phyloP scores from a whole-genome alignment of 1,140 invertebrate genomes.

The Oedothorax gibbosus region DNA sequence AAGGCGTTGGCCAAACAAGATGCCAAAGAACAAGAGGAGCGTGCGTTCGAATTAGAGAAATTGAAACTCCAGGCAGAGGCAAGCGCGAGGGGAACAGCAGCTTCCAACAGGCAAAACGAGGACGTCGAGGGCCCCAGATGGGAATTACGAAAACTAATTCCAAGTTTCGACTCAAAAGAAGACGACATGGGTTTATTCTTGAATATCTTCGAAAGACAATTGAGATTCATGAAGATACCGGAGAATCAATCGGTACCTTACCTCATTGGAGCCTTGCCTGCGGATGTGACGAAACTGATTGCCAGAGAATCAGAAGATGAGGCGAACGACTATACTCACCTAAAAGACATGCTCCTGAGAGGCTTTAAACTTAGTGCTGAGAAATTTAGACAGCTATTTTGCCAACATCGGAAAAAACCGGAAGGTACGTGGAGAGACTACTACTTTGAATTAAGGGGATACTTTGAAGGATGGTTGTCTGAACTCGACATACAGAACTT shows the following conservation, averaged over 20 bases:
- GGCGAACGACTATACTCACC: background rate
- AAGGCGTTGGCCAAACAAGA: too few species aligned
- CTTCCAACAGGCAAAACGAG: background rate
- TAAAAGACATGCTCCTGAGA: background rate
- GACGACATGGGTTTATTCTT: conserved; percentile 10
- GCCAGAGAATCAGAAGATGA: background rate
- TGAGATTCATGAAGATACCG: conserved; percentile 6
- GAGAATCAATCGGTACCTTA: background rate
- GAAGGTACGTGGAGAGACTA: conserved; percentile 23
- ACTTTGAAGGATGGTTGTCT: conserved; percentile 18
- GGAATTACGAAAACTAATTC: conserved; percentile 8
- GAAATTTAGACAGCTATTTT: background rate
- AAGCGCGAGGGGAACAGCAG: background rate
- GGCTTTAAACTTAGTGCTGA: conserved; percentile 1
- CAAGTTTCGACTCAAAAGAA: conserved; percentile 12
- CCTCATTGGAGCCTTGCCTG: background rate
- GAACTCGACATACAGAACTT: background rate
- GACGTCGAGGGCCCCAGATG: background rate
- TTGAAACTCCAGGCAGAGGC: background rate
- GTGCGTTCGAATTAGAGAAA: background rate
- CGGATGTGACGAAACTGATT: background rate
- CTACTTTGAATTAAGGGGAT: conserved; percentile 17
- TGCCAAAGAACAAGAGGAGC: too few species aligned
- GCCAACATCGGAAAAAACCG: background rate
- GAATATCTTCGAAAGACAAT: background rate